These are phyloP conservation scores for Mormyrus iriodes DNA, from an alignment of 2,113 vertebrate genomes.

Conservation along the genomic window DNA sequence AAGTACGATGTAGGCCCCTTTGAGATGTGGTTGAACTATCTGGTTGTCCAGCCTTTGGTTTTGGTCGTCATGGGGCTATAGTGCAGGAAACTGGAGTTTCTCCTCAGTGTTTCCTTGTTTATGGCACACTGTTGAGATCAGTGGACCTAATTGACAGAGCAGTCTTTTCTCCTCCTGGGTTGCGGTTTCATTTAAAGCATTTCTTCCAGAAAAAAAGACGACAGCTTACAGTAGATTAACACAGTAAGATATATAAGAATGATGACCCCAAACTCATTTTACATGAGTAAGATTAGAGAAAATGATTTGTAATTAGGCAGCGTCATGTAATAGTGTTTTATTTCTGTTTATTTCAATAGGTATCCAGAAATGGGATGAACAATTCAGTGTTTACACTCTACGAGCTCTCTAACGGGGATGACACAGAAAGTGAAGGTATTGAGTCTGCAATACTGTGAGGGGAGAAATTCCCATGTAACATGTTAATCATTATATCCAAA, in stretches of 20 bases:
- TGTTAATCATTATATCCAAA: not conserved
- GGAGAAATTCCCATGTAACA: not conserved
- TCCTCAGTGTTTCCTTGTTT: not conserved
- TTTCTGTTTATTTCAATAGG: conserved; percentile 52
- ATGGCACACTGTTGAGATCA: not conserved
- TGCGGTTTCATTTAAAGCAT: not conserved
- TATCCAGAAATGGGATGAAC: conserved; percentile 82
- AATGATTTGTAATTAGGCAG: not conserved
- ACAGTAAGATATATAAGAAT: not conserved
- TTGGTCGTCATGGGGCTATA: not conserved
- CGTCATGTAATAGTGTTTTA: not conserved
- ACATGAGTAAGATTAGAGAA: not conserved
- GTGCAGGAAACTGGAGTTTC: not conserved
- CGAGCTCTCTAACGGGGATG: conserved; percentile 82
- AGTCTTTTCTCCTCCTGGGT: not conserved
- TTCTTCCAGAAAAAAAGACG: not conserved
- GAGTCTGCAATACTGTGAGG: not conserved
- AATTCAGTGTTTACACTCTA: conserved; percentile 94
- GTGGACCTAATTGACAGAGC: not conserved
- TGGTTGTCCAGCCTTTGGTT: not conserved
- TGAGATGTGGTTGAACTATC: not conserved
- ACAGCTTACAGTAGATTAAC: not conserved
- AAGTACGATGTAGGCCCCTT: not conserved
- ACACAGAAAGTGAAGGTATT: conserved; percentile 86
- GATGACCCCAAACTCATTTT: too few species aligned